These are phyloP conservation scores for Heliconius aoede DNA, from an alignment of 2,888 invertebrate species.

Conservation along the genomic window DNA sequence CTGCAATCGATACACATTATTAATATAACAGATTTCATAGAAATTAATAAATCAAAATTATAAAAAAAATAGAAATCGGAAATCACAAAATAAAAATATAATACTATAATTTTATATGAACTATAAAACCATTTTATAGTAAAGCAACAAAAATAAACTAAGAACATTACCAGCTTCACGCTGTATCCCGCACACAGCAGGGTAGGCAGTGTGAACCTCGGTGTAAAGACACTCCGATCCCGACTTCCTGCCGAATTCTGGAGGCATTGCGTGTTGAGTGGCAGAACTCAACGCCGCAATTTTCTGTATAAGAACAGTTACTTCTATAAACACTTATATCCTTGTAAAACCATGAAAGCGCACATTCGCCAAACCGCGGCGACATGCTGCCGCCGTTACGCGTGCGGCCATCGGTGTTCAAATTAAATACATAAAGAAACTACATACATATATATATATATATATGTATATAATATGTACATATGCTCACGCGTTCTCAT, in stretches of 20 bases:
- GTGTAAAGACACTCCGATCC: no score
- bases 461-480: constrained; percentile 55
- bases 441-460: constrained; percentile 61
- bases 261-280: no score
- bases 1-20: no score
- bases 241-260: no score
- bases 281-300: no score
- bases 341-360: constrained; percentile 55
- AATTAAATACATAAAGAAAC: constrained; percentile 81
- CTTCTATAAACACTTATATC: constrained; percentile 29
- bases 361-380: constrained; percentile 78
- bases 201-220: no score
- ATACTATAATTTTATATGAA: neutral
- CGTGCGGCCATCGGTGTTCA: constrained; percentile 74
- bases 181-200: no score
- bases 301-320: no score
- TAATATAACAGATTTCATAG: no score
- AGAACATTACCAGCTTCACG: no score
- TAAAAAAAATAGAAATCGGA: no score
- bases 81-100: neutral
- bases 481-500: constrained; percentile 53
- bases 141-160: neutral
- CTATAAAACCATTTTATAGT: neutral
- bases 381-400: constrained; percentile 76
- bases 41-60: no score